Conservation (phyloP, 2,888 invertebrate genomes). For the Drosophila dives region DNA sequence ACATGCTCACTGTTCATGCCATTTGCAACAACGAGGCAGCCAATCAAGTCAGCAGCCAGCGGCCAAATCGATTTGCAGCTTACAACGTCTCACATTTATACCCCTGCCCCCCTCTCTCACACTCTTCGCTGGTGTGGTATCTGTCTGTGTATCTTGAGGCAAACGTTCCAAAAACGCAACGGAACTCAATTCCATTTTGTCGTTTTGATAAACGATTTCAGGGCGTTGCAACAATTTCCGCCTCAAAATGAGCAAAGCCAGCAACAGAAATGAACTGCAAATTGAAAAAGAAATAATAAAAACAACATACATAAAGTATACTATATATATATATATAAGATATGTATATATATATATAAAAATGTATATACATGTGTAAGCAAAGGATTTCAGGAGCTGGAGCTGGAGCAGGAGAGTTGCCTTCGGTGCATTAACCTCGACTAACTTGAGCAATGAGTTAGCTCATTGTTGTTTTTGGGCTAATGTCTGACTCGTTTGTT, state of each 20-base stretch:
- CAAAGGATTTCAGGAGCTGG: slow-evolving; percentile 34
- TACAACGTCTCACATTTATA: slow-evolving; percentile 33
- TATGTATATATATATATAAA: slow-evolving; percentile 6
- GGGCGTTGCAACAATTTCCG: slow-evolving; percentile 82
- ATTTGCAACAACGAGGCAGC: slow-evolving; percentile 30
- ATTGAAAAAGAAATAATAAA: slow-evolving; percentile 59
- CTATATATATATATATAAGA: slow-evolving; percentile 9
- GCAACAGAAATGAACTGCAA: slow-evolving; percentile 67
- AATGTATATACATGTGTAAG: slow-evolving; percentile 7
- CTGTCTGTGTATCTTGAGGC: slow-evolving; percentile 10
- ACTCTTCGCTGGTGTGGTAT: background rate
- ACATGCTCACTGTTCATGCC: slow-evolving; percentile 11
- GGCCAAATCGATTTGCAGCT: slow-evolving; percentile 79
- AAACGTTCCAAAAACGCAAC: slow-evolving; percentile 53
- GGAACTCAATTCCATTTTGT: slow-evolving; percentile 82
- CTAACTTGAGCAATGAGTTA: slow-evolving; percentile 47
- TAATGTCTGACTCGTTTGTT: slow-evolving; percentile 49
- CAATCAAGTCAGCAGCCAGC: slow-evolving; percentile 67
- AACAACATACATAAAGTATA: slow-evolving; percentile 19
- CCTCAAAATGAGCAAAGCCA: slow-evolving; percentile 70
- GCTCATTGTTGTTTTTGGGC: slow-evolving; percentile 59
- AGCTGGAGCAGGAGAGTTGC: slow-evolving; percentile 5
- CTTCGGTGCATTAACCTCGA: slow-evolving; percentile 79
- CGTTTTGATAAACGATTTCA: slow-evolving; percentile 82
- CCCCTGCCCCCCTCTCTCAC: background rate